Conservation (phyloP, 2,797 vertebrate genomes). For the Enteromius paludinosus region DNA sequence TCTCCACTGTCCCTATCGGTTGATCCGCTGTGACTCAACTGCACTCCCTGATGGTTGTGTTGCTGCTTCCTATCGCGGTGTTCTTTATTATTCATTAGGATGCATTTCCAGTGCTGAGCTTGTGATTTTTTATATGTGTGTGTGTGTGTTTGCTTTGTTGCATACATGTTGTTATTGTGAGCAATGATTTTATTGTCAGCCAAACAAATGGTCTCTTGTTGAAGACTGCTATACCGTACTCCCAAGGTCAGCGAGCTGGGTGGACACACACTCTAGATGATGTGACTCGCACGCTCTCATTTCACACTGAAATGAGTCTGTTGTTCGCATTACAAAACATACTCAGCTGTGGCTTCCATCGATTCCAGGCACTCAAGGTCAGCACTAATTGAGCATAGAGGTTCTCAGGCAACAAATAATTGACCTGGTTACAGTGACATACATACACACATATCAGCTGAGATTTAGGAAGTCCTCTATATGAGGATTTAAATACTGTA, state of each 20-base stretch:
- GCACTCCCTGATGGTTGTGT: background rate
- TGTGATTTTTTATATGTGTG: background rate
- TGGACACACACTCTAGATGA: background rate
- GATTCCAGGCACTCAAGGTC: constrained; percentile 17
- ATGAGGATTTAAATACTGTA: too few species aligned
- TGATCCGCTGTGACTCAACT: background rate
- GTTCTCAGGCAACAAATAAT: constrained; percentile 24
- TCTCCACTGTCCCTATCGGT: background rate
- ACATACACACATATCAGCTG: background rate
- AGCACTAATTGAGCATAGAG: constrained; percentile 36
- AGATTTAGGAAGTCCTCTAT: background rate
- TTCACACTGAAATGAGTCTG: constrained; percentile 31
- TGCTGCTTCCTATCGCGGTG: background rate
- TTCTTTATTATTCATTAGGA: constrained; percentile 12
- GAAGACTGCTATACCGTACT: background rate
- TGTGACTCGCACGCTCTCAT: constrained; percentile 28
- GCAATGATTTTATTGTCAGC: background rate
- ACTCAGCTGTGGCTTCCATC: background rate
- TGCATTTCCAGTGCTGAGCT: background rate
- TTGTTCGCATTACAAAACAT: constrained; percentile 25
- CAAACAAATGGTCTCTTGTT: constrained; percentile 7
- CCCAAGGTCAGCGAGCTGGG: background rate
- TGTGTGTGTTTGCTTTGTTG: background rate
- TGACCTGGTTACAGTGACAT: constrained; percentile 35
- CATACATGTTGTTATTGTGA: background rate